Evolutionary conservation across 2,113 vertebrate species (phyloP).

Genomic region (Hepsetus odoe): DNA sequence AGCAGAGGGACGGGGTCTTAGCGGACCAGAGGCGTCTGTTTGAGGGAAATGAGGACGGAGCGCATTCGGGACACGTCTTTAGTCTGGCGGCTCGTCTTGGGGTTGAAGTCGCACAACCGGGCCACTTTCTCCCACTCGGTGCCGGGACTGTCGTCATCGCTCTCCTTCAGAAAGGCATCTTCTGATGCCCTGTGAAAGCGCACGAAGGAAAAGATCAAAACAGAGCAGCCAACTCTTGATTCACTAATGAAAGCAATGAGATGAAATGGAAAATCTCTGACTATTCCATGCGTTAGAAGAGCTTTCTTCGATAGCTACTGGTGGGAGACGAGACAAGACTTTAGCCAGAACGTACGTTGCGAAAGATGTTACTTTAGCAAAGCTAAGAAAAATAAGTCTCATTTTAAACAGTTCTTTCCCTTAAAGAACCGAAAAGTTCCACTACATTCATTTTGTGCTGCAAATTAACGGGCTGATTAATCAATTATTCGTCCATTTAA

Average conservation of each 20-base stretch:
- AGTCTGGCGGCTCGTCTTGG: constrained; percentile 98
- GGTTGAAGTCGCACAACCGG: constrained; percentile 97
- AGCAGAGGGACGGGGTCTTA: constrained; percentile 66
- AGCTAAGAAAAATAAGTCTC: too few species aligned
- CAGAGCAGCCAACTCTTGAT: neutral
- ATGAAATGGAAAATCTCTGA: neutral
- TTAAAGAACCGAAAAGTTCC: too few species aligned
- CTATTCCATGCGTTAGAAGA: neutral
- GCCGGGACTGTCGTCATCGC: constrained; percentile 85
- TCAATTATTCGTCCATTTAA: too few species aligned
- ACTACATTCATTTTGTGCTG: too few species aligned
- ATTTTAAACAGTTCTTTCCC: too few species aligned
- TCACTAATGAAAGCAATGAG: constrained; percentile 7
- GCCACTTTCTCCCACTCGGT: constrained; percentile 96
- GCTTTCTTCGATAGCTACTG: neutral
- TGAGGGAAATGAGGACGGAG: constrained; percentile 96
- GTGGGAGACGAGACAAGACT: neutral
- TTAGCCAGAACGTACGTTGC: too few species aligned
- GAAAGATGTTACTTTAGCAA: too few species aligned
- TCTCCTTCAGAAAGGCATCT: constrained; percentile 92
- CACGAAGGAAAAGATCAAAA: neutral
- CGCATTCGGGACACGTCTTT: constrained; percentile 98
- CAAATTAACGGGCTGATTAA: too few species aligned
- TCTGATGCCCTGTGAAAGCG: constrained; percentile 83
- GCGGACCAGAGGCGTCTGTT: constrained; percentile 92